These are phyloP conservation scores for Eurystomus gularis DNA, from an alignment of 2,113 vertebrate genomes.

Conservation along the genomic window DNA sequence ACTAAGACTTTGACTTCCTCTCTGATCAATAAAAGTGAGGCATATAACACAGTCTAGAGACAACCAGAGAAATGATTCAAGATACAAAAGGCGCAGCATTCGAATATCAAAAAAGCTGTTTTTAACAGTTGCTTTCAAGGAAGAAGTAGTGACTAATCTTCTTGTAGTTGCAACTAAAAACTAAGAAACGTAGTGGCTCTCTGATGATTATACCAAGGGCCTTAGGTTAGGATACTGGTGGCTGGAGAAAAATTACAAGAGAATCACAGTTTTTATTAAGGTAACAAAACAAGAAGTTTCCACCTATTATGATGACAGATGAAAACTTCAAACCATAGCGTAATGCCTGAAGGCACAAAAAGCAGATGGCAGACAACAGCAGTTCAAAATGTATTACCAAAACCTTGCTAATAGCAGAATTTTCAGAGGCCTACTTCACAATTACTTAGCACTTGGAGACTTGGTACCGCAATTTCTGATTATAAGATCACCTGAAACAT, in stretches of 20 bases:
- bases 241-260: background rate
- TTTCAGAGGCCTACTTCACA: background rate
- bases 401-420: background rate
- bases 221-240: rapidly evolving
- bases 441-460: background rate
- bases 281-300: background rate
- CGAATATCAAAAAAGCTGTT: background rate
- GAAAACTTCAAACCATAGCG: background rate
- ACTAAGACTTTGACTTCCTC: background rate
- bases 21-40: background rate
- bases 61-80: background rate
- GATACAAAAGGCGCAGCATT: background rate
- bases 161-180: background rate
- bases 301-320: background rate
- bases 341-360: background rate
- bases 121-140: background rate
- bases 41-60: background rate
- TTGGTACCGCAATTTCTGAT: background rate
- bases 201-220: background rate
- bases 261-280: background rate
- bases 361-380: background rate
- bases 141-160: background rate
- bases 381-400: background rate
- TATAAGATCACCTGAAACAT: background rate
- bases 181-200: background rate